Conservation (phyloP, 2,113 vertebrate genomes). For the Indicator maculatus region DNA sequence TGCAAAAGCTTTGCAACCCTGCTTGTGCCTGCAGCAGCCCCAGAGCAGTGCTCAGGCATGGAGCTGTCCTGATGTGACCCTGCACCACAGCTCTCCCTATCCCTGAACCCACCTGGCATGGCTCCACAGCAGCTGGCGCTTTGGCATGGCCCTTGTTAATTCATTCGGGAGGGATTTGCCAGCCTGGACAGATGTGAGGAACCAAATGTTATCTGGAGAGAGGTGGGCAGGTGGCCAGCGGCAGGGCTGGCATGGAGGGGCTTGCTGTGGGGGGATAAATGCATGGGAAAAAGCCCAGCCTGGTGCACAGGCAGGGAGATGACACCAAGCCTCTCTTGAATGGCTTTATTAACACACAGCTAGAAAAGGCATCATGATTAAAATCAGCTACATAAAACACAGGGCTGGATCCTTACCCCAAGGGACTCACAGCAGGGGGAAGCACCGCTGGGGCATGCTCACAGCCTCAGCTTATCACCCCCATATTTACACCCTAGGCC, state of each 20-base stretch:
- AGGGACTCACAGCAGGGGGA: background rate
- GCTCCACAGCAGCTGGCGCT: background rate
- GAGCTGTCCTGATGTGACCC: background rate
- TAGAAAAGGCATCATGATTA: background rate
- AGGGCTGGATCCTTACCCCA: background rate
- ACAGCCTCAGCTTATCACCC: rapidly evolving
- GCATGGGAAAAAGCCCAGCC: background rate
- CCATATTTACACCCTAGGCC: rapidly evolving
- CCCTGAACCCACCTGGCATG: background rate
- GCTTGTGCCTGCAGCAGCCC: background rate
- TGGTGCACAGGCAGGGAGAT: rapidly evolving
- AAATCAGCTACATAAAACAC: rapidly evolving
- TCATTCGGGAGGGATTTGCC: background rate
- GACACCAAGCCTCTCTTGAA: background rate
- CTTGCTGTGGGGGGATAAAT: rapidly evolving
- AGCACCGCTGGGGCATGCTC: rapidly evolving
- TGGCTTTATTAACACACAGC: background rate
- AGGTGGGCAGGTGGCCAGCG: rapidly evolving
- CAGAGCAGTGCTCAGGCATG: rapidly evolving
- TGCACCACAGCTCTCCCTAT: background rate
- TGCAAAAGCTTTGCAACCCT: rapidly evolving
- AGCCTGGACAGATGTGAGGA: background rate
- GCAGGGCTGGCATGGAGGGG: background rate
- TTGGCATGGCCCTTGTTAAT: background rate
- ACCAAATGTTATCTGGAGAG: background rate